Evolutionary conservation across 2,113 vertebrate species (phyloP).

Genomic region (Tyto alba): DNA sequence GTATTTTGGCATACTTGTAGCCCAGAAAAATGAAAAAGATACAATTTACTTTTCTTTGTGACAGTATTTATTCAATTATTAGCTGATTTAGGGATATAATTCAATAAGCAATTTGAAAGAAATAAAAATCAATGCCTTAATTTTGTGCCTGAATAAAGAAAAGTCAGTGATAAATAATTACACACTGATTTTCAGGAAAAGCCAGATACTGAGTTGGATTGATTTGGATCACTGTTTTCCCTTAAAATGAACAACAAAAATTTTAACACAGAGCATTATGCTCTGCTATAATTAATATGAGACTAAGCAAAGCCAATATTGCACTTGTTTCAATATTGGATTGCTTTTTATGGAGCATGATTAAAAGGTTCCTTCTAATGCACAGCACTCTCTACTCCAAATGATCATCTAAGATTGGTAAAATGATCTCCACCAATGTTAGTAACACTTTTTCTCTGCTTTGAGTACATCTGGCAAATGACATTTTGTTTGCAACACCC

Average conservation of each 20-base stretch:
- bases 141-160: conserved; percentile 36
- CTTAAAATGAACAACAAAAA: background rate
- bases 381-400: background rate
- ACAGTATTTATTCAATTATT: conserved; percentile 27
- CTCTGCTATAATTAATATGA: background rate
- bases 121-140: conserved; percentile 35
- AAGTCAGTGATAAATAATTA: conserved; percentile 28
- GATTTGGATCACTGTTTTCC: background rate
- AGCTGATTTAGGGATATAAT: conserved; percentile 51
- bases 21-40: background rate
- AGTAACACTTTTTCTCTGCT: background rate
- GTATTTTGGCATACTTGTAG: background rate
- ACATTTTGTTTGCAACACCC: background rate
- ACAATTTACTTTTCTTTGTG: background rate
- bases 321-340: background rate
- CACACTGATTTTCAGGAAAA: conserved; percentile 26
- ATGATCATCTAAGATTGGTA: background rate
- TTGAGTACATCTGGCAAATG: background rate
- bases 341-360: background rate
- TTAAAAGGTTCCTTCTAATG: background rate
- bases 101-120: conserved; percentile 34
- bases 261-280: background rate
- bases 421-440: background rate
- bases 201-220: background rate
- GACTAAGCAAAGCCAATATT: background rate